These are phyloP conservation scores for Poecilia picta DNA, from an alignment of 2,797 vertebrate genomes.

Conservation along the genomic window DNA sequence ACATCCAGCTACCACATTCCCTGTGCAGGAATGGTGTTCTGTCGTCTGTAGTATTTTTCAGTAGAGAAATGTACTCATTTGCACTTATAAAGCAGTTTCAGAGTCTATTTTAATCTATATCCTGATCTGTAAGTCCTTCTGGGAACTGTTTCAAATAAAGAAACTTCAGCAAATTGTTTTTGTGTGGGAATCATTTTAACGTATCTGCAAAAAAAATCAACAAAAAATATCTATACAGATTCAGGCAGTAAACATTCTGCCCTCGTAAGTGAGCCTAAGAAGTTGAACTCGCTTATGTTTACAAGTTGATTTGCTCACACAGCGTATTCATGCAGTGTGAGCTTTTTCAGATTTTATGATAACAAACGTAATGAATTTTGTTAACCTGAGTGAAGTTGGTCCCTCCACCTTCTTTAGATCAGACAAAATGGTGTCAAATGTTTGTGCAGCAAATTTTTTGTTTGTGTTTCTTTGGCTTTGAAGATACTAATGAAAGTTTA, in stretches of 20 bases:
- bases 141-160: constrained; percentile 63
- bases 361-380: too few species aligned
- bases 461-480: too few species aligned
- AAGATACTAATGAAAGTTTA: too few species aligned
- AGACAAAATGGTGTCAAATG: too few species aligned
- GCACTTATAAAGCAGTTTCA: constrained; percentile 63
- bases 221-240: not conserved
- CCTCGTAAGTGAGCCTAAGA: not conserved
- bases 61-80: constrained; percentile 59
- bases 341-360: not conserved
- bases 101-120: constrained; percentile 60
- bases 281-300: not conserved
- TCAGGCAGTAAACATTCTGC: not conserved
- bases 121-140: constrained; percentile 35
- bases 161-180: constrained; percentile 9
- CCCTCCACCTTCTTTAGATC: too few species aligned
- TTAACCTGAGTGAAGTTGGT: too few species aligned
- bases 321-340: not conserved
- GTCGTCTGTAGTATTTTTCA: constrained; percentile 45
- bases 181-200: constrained; percentile 8
- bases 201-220: not conserved
- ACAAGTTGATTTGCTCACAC: not conserved
- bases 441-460: too few species aligned
- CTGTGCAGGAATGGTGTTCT: constrained; percentile 37
- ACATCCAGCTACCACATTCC: constrained; percentile 67